phyloP scores from a whole-genome alignment of 2,797 vertebrate species.

The Ctenosaura bakeri region DNA sequence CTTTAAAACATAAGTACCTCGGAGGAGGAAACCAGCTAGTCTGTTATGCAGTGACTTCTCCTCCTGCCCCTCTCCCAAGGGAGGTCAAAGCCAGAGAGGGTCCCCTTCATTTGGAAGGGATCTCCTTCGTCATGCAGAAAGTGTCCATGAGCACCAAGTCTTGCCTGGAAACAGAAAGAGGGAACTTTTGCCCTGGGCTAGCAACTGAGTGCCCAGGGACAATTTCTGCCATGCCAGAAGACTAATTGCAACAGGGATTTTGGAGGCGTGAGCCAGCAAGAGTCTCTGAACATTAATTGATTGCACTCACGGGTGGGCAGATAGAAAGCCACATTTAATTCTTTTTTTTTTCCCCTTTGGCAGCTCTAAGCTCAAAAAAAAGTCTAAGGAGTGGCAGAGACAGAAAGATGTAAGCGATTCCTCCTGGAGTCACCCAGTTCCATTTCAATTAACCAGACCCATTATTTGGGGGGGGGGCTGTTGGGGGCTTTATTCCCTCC shows the following conservation, averaged over 20 bases:
- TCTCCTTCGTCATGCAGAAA: background rate
- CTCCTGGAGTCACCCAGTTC: conserved; percentile 53
- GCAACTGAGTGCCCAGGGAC: too few species aligned
- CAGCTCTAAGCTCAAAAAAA: conserved; percentile 32
- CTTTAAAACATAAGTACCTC: background rate
- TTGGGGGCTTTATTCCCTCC: conserved; percentile 54
- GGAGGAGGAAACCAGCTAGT: too few species aligned
- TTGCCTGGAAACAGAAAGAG: background rate
- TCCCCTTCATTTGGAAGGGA: background rate
- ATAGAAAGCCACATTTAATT: background rate
- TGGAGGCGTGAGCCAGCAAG: background rate
- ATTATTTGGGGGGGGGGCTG: conserved; percentile 33
- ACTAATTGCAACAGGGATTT: background rate
- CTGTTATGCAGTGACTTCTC: too few species aligned
- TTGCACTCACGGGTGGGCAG: background rate
- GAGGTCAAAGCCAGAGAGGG: background rate
- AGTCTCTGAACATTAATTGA: background rate
- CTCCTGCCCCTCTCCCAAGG: background rate
- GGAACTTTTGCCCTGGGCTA: background rate
- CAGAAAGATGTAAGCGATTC: background rate
- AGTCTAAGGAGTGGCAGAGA: background rate
- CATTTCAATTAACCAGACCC: conserved; percentile 52
- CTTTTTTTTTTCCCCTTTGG: too few species aligned
- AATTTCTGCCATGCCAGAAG: background rate
- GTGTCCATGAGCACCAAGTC: background rate